Evolutionary conservation across 2,888 invertebrate species (phyloP).

Genomic region (Tridacna crocea): DNA sequence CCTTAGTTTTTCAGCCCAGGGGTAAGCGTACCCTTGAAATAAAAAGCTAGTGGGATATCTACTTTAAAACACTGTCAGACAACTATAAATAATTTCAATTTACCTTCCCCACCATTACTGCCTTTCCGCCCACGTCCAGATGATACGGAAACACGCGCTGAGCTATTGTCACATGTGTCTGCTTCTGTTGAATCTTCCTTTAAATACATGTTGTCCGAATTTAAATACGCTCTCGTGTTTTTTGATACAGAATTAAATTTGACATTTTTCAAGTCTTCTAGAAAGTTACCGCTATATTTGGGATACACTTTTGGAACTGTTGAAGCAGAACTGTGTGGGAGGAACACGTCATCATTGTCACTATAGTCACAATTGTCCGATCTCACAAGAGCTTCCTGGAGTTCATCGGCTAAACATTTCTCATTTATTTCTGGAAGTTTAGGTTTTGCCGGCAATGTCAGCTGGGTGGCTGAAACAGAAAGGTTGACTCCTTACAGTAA

Average conservation of each 20-base stretch:
- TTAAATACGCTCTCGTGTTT: slow-evolving; percentile 67
- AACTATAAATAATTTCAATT: background rate
- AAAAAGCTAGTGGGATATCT: no score
- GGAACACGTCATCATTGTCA: slow-evolving; percentile 68
- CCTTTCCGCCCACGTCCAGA: slow-evolving; percentile 51
- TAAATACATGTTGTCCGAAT: slow-evolving; percentile 86
- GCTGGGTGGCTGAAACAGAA: slow-evolving; percentile 9
- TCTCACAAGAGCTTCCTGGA: slow-evolving; percentile 71
- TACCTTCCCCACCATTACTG: slow-evolving; percentile 47
- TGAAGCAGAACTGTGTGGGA: slow-evolving; percentile 50
- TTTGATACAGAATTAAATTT: slow-evolving; percentile 72
- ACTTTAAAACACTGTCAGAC: no score
- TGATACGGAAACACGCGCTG: slow-evolving; percentile 34
- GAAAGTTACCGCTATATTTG: slow-evolving; percentile 65
- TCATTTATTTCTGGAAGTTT: slow-evolving; percentile 54
- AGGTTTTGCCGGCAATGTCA: slow-evolving; percentile 3
- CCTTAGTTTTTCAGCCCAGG: no score
- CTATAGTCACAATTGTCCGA: slow-evolving; percentile 43
- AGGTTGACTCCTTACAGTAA: no score
- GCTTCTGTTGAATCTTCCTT: slow-evolving; percentile 86
- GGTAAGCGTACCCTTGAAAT: no score
- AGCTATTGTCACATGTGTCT: slow-evolving; percentile 19
- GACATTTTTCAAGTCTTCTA: slow-evolving; percentile 63
- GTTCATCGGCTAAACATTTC: slow-evolving; percentile 75
- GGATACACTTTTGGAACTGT: slow-evolving; percentile 62